Evolutionary conservation across 1,140 invertebrate genomes (phyloP), one percentile per base, ranked within the genome.

Genomic region (Myzus persicae): DNA sequence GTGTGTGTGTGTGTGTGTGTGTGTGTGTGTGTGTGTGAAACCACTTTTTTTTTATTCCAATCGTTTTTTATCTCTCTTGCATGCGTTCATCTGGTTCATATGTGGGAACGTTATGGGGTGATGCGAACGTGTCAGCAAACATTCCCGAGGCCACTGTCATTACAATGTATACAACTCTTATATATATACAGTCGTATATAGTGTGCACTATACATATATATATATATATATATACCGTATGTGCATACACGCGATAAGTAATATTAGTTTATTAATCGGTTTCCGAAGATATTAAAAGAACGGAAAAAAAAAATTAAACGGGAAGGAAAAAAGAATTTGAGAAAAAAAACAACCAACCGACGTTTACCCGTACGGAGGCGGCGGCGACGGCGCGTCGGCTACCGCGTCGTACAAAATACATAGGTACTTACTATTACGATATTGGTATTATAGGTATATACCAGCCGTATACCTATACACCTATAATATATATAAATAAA

Each of bases 41-140:
- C 82, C 38, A 11, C 38, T 40, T 84, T 84, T 82, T 81, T 36
- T 84, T 84, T 40, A 84, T 84, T 84, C 18, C 20, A 38, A 82
- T 38, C 8, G 38, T 84, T 84, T 40, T 84, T 84, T 26, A n/a
- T 76, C n/a, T 36, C 38, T 84, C 22, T 26, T 42, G 26, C 31
- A 42, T 48, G 14, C 18, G 36, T 82, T 38, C 36, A 40, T 82
- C 81, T 82, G 82, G 36, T 84, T 26, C 38, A 42, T 44, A 14
- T 85, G 40, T 85, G 40, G 22, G 26, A 44, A 85, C 84, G 84
- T 85, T 85, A 85, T 44, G 38, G 84, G 40, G 40, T 44, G 84
- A 42, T 31, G 40, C 84, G 84, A 40, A 44, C 84, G 24, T 85
- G 84, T 85, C 84, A 44, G 84, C 84, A 85, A 85, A 85, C 40